Evolutionary conservation across 2,888 invertebrate species (phyloP).

Genomic region (Thyatira batis): DNA sequence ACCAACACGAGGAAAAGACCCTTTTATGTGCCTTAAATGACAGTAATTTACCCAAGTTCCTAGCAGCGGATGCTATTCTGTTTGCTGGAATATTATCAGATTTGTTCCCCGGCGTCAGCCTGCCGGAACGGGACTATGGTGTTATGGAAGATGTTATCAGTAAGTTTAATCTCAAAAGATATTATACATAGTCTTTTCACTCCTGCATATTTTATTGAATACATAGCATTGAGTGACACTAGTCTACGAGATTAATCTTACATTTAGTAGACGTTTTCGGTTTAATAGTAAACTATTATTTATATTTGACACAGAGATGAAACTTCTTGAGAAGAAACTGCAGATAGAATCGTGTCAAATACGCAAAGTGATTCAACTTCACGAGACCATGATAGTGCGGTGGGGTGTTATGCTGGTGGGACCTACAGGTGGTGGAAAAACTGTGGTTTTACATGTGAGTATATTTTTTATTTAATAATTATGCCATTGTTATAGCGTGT

Average conservation of each 20-base stretch:
- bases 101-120: slow-evolving; percentile 91
- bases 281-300: not conserved
- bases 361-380: slow-evolving; percentile 90
- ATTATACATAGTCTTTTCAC: no score
- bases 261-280: no score
- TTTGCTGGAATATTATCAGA: slow-evolving; percentile 95
- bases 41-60: slow-evolving; percentile 94
- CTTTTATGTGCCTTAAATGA: slow-evolving; percentile 93
- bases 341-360: slow-evolving; percentile 87
- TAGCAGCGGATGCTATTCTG: slow-evolving; percentile 91
- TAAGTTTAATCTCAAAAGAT: no score
- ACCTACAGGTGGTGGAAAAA: slow-evolving; percentile 94
- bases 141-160: slow-evolving; percentile 86
- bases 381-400: slow-evolving; percentile 94
- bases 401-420: slow-evolving; percentile 97
- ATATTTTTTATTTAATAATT: not conserved
- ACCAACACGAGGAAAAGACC: slow-evolving; percentile 92
- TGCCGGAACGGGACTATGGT: slow-evolving; percentile 91
- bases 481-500: no score
- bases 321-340: slow-evolving; percentile 82
- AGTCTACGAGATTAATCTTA: no score
- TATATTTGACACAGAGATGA: slow-evolving; percentile 37
- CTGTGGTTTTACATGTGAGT: slow-evolving; percentile 86
- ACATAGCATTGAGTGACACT: no score
- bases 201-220: no score